Evolutionary conservation across 1,140 invertebrate species (phyloP), one percentile per base, ranked within the genome.

Genomic region (Aphelenchoides fujianensis): DNA sequence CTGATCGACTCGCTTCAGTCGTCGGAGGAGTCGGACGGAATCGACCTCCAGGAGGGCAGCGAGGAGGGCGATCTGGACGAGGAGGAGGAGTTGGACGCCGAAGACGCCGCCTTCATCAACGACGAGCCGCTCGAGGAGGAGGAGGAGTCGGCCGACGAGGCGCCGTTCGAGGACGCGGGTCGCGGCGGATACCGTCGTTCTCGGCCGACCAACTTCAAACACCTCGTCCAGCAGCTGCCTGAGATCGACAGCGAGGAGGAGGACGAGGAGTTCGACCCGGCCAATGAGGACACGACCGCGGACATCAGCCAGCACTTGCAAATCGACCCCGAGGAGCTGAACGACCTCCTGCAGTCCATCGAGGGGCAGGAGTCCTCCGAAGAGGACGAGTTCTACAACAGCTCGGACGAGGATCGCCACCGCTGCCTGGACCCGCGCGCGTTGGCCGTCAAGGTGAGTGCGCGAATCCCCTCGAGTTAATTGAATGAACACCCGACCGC

Each of bases 381-480:
- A 32, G 74, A 77, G 35, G 74, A 74, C 27, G n/a, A n/a, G n/a
- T 0, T 67, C 1, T 55, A 70, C 2, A 12, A 34, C 5, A 62
- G 62, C 31, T 32, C n/a, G 32, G 73, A 52, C 12, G 62, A 76
- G 32, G 53, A 64, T 28, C 23, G 1, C 32, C 16, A 23, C 57
- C 3, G 1, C 32, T 12, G n/a, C 55, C 23, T 16, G 34, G 32
- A 31, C 16, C 23, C 16, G 53, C 57, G 41, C 31, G 3, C 31
- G 27, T 37, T 3, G n/a, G 2, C 3, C 19, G 53, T 53, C 32
- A 3, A 74, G 28, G 35, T 67, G 12, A n/a, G n/a, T n/a, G n/a
- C n/a, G n/a, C n/a, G n/a, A 23, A 55, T 19, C 48, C 2, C 30
- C 34, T 9, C 32, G n/a, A 71, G n/a, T 0, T 27, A n/a, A n/a